Conservation (phyloP, 2,113 vertebrate species). For the Trematocara nigrifrons region DNA sequence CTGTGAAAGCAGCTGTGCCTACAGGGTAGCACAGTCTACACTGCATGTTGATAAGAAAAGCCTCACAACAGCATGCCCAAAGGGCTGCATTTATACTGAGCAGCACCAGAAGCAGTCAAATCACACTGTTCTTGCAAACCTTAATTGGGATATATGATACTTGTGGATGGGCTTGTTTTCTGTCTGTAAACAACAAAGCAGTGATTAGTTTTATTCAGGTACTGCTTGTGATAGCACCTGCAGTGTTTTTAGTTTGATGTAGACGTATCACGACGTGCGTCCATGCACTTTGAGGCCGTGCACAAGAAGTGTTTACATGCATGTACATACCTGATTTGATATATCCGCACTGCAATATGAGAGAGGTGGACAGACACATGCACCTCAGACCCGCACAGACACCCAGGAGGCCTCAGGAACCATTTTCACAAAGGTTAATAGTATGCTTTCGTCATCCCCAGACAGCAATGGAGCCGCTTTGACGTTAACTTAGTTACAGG, state of each 20-base stretch:
- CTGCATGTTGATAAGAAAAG: constrained; percentile 26
- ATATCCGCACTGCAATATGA: background rate
- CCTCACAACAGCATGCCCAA: constrained; percentile 11
- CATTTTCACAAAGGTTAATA: constrained; percentile 59
- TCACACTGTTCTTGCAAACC: background rate
- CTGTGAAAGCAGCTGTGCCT: constrained; percentile 10
- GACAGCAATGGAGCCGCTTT: background rate
- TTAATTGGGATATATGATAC: constrained; percentile 32
- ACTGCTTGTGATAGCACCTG: background rate
- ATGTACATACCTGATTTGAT: background rate
- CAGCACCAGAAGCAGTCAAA: background rate
- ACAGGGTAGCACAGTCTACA: background rate
- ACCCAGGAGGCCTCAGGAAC: background rate
- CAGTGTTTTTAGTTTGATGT: background rate
- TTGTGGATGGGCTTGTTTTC: background rate
- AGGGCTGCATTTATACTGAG: constrained; percentile 17
- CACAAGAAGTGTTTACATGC: background rate
- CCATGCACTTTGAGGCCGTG: background rate
- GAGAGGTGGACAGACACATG: background rate
- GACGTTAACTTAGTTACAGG: constrained; percentile 26
- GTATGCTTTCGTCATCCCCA: constrained; percentile 38
- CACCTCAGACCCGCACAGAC: background rate
- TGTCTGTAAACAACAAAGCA: background rate
- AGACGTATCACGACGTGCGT: background rate
- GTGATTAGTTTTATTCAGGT: background rate